Evolutionary conservation across 2,797 vertebrate species (phyloP), one percentile per base, ranked within the genome.

Genomic region (Microcaecilia unicolor): DNA sequence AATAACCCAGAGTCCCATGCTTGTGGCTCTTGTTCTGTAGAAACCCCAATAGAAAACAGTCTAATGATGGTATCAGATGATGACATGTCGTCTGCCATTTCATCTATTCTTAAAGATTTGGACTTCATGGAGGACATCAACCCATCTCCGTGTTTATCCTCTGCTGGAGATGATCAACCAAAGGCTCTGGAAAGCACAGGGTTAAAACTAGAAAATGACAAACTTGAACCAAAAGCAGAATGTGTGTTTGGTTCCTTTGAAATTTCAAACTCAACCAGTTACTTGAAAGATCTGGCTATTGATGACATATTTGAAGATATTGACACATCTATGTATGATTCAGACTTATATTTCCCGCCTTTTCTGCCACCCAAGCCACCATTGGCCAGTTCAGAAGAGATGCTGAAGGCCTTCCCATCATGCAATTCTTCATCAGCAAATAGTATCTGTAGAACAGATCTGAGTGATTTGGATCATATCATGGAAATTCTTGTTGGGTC

Each of bases 241-340:
- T 65, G 74, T 1, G 63, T 76, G 13, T 81, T 56, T 36, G 67
- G 79, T 40, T 83, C 79, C 15, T 86, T 84, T 22, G 85, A 90
- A 35, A 84, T 84, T 31, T 81, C 81, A 12, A 89, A 76, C 51
- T 78, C 86, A 49, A 74, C 79, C 40, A 85, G 87, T 64, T 89
- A 88, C 74, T 76, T 90, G 63, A 75, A 82, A 22, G 89, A 90
- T 65, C 74, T 90, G 40, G 80, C 85, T 41, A 79, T 86, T 56
- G 88, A 90, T 37, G 84, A 89, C 61, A 87, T 90, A 55, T 92
- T 92, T 22, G 88, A 90, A 61, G 89, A 91, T 69, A 90, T 90
- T 13, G 88, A 91, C 65, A 91, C 89, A 6, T 90, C 86, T 0
- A 91, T 91, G 89, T 91, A 85, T 2, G 88, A 90, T 50, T 84